Evolutionary conservation across 35 echinoderm and acorn worm genomes (phyloP).

Genomic region (Strongylocentrotus purpuratus): DNA sequence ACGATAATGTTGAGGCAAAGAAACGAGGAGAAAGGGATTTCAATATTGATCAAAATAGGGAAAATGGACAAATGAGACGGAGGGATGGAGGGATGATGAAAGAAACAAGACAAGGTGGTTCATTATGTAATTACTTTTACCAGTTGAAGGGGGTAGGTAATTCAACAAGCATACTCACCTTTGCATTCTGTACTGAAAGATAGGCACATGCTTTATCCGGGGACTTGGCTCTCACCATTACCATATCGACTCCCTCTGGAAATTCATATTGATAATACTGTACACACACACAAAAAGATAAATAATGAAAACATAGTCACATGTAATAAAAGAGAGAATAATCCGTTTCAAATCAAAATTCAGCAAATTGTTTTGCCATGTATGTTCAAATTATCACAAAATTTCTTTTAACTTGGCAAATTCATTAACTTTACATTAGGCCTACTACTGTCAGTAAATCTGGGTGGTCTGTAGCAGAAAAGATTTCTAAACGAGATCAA

Average conservation of each 20-base stretch:
- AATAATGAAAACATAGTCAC: background rate
- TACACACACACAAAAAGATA: background rate
- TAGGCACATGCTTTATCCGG: conserved; percentile 41
- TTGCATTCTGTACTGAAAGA: conserved; percentile 48
- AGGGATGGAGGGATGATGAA: no score
- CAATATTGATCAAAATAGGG: no score
- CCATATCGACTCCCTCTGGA: conserved; percentile 36
- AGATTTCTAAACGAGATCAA: background rate
- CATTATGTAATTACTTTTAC: no score
- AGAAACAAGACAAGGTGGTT: no score
- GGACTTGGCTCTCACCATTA: conserved; percentile 50
- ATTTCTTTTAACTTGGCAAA: background rate
- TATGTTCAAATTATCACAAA: background rate
- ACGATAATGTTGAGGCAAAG: background rate
- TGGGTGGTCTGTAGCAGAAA: background rate
- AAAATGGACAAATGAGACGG: no score
- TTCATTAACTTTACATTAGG: background rate
- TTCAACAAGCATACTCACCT: conserved; percentile 22
- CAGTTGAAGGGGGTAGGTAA: background rate
- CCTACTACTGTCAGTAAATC: background rate
- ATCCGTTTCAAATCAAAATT: background rate
- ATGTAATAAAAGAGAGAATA: background rate
- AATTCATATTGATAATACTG: conserved; percentile 64
- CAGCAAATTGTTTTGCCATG: background rate
- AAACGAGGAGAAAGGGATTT: no score